These are phyloP conservation scores for Lucilia cuprina DNA, from an alignment of 1,140 invertebrate genomes.

Conservation along the genomic window DNA sequence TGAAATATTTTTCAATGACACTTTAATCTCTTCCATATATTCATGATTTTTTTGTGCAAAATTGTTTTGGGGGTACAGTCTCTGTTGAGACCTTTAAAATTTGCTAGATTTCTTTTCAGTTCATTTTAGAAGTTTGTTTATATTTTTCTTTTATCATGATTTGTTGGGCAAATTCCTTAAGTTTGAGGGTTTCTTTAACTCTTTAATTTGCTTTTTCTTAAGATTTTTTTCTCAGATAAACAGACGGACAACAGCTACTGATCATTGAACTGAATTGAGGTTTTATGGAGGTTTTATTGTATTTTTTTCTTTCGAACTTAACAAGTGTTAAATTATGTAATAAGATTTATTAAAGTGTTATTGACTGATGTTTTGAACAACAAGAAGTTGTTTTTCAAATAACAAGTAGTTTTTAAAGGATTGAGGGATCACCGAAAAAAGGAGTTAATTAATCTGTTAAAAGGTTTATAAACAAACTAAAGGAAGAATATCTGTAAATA, in stretches of 20 bases:
- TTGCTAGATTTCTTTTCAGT: background rate
- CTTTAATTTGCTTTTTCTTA: background rate
- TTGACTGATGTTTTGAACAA: background rate
- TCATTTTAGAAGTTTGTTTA: background rate
- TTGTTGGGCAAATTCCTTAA: background rate
- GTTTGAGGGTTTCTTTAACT: background rate
- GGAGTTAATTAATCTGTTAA: too few relatives aligned
- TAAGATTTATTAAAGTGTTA: background rate
- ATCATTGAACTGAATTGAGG: too few relatives aligned
- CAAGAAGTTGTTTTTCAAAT: background rate
- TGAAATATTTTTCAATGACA: conserved; percentile 36
- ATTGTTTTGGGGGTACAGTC: background rate
- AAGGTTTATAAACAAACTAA: too few relatives aligned
- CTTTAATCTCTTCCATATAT: background rate
- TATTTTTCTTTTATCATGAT: background rate
- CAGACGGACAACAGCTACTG: too few relatives aligned
- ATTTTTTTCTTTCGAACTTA: background rate
- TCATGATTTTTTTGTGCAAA: background rate
- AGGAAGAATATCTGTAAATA: too few relatives aligned
- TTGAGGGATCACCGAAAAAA: too few relatives aligned
- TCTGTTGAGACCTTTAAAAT: background rate
- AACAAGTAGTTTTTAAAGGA: too few relatives aligned
- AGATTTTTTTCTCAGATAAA: too few relatives aligned
- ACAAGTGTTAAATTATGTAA: conserved; percentile 29
- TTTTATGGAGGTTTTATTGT: background rate